These are phyloP conservation scores for Napeogenes sylphis DNA, from an alignment of 2,888 invertebrate species.

Conservation along the genomic window DNA sequence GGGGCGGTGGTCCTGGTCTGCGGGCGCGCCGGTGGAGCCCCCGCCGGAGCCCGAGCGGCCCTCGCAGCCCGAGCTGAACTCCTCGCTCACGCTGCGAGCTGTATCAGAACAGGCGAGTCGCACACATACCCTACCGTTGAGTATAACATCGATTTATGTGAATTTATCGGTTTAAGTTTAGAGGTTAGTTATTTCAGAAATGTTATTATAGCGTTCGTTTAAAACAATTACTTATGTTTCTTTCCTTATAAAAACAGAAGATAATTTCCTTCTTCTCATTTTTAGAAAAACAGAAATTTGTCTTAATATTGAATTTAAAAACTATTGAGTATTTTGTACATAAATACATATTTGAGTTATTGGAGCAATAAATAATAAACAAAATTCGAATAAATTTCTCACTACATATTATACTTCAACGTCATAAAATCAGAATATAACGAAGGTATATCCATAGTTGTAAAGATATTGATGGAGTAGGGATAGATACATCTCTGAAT, in stretches of 20 bases:
- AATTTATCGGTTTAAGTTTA: not conserved
- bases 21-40: slow-evolving; percentile 72
- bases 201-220: not conserved
- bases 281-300: too few relatives aligned
- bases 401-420: not conserved
- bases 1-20: slow-evolving; percentile 70
- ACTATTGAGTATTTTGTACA: not conserved
- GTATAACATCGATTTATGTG: not conserved
- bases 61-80: slow-evolving; percentile 97
- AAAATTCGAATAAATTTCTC: not conserved
- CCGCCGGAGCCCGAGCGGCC: slow-evolving; percentile 91
- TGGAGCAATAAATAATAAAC: not conserved
- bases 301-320: not conserved
- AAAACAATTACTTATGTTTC: too few relatives aligned
- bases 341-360: not conserved
- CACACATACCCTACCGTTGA: slow-evolving; percentile 47
- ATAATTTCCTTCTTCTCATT: too few relatives aligned
- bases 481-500: not conserved
- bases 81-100: slow-evolving; percentile 98
- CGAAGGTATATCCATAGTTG: slow-evolving; percentile 1
- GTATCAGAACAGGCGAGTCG: slow-evolving; percentile 67
- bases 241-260: too few relatives aligned
- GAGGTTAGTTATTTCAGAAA: not conserved
- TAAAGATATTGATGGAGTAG: not conserved
- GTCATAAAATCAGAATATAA: not conserved